phyloP scores from a whole-genome alignment of 2,888 invertebrate species.

The Apamea monoglypha region DNA sequence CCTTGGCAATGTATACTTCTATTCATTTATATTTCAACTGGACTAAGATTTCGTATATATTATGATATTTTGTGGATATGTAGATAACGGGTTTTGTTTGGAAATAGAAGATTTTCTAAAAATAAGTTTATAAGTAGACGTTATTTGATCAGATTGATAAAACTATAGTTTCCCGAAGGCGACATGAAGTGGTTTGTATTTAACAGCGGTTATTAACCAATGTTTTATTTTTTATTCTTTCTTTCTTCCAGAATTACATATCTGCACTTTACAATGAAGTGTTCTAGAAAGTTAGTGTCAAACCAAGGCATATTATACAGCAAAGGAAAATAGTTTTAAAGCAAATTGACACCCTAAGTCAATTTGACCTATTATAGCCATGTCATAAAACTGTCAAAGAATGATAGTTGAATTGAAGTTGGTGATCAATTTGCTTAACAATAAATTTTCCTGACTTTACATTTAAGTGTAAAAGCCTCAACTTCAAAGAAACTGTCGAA shows the following conservation, averaged over 20 bases:
- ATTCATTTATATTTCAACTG: conserved; percentile 54
- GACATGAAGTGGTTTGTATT: background rate
- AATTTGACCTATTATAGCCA: background rate
- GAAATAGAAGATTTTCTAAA: background rate
- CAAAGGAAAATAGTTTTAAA: background rate
- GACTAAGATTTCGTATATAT: conserved; percentile 16
- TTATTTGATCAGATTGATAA: too few relatives aligned
- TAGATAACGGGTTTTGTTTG: conserved; percentile 1
- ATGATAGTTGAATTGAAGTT: background rate
- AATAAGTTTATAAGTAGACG: background rate
- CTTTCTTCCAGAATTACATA: background rate
- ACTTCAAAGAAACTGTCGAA: background rate
- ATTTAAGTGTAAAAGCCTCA: background rate
- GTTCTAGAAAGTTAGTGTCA: background rate
- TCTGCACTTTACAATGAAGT: background rate
- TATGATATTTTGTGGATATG: conserved; percentile 49
- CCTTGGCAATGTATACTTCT: conserved; percentile 47
- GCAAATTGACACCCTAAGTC: background rate
- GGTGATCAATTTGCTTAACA: too few relatives aligned
- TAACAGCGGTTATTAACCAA: background rate
- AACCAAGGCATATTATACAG: background rate
- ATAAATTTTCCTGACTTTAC: background rate
- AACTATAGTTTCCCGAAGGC: background rate
- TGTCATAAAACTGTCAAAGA: background rate
- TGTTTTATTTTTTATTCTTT: too few relatives aligned